Evolutionary conservation across 2,888 invertebrate genomes (phyloP).

Genomic region (Lasioglossum morio): DNA sequence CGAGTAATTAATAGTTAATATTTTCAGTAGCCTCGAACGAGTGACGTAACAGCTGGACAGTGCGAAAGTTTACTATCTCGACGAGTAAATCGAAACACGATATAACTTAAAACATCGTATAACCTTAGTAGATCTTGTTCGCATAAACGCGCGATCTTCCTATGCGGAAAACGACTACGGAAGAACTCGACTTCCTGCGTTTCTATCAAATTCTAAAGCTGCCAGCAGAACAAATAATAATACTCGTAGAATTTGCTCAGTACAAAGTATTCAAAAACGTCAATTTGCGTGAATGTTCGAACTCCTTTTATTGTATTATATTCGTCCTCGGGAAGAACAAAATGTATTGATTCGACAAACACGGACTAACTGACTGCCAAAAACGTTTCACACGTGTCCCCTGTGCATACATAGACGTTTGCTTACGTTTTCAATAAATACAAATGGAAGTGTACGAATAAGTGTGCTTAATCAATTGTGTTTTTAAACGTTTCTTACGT

Average conservation of each 20-base stretch:
- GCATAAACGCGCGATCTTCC: conserved; percentile 1
- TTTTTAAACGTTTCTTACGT: neutral
- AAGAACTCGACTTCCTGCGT: neutral
- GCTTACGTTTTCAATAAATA: neutral
- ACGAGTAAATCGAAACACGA: neutral
- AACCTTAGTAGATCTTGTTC: neutral
- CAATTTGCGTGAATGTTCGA: neutral
- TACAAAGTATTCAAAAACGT: neutral
- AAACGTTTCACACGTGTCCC: neutral
- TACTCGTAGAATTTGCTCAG: neutral
- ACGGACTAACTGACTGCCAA: neutral
- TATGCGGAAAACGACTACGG: neutral
- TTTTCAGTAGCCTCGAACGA: neutral
- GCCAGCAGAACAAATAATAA: neutral
- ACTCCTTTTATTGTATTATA: neutral
- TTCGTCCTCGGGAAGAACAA: neutral
- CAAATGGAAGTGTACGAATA: neutral
- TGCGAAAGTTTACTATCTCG: neutral
- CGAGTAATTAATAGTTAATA: neutral
- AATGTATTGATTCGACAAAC: neutral
- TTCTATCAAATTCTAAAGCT: neutral
- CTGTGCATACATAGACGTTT: neutral
- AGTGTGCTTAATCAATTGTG: neutral
- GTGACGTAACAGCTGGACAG: too few relatives aligned
- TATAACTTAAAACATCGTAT: neutral